Evolutionary conservation across 2,888 invertebrate species (phyloP).

Genomic region (Coecobrya sp.): DNA sequence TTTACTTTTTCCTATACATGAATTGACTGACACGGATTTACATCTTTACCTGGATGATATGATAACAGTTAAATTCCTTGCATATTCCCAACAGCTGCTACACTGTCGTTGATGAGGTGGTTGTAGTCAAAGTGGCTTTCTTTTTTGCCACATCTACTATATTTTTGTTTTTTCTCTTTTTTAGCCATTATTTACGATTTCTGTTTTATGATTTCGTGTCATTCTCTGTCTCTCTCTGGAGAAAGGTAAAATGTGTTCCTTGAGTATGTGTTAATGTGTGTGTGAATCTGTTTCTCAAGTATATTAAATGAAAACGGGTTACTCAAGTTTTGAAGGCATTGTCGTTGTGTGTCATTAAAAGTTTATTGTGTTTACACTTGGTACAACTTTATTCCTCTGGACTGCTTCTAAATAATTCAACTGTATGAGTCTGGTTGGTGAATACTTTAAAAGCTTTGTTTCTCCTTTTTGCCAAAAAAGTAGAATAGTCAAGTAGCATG

Average conservation of each 20-base stretch:
- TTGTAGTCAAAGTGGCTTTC: conserved; percentile 29
- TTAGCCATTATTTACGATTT: conserved; percentile 61
- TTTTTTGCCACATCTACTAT: conserved; percentile 49
- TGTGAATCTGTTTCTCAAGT: conserved; percentile 1
- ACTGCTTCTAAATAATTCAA: conserved; percentile 48
- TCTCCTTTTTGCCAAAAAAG: not conserved
- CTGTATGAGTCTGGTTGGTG: conserved; percentile 68
- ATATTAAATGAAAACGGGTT: not conserved
- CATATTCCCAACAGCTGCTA: conserved; percentile 71
- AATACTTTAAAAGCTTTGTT: conserved; percentile 36
- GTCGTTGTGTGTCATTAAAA: conserved; percentile 29
- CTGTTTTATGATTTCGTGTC: conserved; percentile 56
- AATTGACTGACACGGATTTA: conserved; percentile 39
- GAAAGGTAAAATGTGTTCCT: not conserved
- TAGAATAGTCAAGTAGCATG: not conserved
- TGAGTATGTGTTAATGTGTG: conserved; percentile 8
- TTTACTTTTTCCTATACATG: not conserved
- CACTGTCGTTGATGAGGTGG: conserved; percentile 46
- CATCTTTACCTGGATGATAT: conserved; percentile 36
- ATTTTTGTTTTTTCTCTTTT: conserved; percentile 33
- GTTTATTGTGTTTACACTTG: conserved; percentile 20
- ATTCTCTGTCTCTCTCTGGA: not conserved
- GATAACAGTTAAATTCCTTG: conserved; percentile 39
- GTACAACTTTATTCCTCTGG: not conserved
- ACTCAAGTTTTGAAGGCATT: not conserved